Evolutionary conservation across 1,140 invertebrate species (phyloP).

Genomic region (Mizuhopecten yessoensis): DNA sequence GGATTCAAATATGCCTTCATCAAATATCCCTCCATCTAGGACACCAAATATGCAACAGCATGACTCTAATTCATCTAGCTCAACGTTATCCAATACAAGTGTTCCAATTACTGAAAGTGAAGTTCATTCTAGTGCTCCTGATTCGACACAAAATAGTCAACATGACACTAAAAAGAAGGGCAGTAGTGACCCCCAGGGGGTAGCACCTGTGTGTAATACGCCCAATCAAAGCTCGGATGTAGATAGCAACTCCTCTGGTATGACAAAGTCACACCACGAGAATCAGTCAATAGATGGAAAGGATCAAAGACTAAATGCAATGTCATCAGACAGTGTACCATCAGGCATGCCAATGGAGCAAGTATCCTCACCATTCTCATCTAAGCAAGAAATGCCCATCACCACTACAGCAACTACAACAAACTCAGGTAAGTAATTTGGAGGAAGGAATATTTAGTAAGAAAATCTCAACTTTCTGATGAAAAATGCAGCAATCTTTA

Average conservation of each 20-base stretch:
- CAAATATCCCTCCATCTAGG: conserved; percentile 57
- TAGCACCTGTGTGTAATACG: conserved; percentile 11
- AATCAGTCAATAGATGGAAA: neutral
- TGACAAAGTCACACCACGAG: neutral
- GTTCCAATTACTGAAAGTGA: conserved; percentile 57
- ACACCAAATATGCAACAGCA: conserved; percentile 63
- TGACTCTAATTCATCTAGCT: conserved; percentile 59
- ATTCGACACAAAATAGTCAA: conserved; percentile 39
- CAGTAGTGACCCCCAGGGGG: conserved; percentile 17
- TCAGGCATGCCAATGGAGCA: conserved; percentile 36
- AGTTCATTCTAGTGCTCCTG: conserved; percentile 42
- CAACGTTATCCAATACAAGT: conserved; percentile 60
- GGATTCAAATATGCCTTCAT: conserved; percentile 63
- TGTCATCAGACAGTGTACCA: conserved; percentile 31
- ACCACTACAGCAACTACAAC: conserved; percentile 61
- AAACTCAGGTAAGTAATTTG: conserved; percentile 51
- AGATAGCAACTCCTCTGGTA: conserved; percentile 16
- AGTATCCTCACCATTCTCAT: conserved; percentile 48
- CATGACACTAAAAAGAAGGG: conserved; percentile 38
- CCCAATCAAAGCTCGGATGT: conserved; percentile 37
- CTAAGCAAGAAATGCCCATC: conserved; percentile 58
- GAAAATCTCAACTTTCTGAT: too few species aligned
- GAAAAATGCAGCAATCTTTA: too few species aligned
- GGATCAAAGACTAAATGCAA: conserved; percentile 32
- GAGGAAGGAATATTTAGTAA: neutral